Evolutionary conservation across 1,140 invertebrate genomes (phyloP).

Genomic region (Brachystomella parvula): DNA sequence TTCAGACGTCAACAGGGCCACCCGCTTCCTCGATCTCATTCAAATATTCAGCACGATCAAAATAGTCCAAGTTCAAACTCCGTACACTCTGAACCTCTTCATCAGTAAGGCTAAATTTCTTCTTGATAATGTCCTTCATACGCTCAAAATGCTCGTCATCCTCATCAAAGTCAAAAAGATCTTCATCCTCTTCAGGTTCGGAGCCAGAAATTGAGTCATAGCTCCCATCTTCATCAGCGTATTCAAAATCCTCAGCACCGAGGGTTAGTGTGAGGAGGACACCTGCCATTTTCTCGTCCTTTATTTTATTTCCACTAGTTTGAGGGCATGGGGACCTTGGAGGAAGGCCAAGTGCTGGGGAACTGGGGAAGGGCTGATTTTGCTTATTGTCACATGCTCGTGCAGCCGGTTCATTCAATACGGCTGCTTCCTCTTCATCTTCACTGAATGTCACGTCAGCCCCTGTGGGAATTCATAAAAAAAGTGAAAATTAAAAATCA

Average conservation of each 20-base stretch:
- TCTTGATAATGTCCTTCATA: constrained; percentile 7
- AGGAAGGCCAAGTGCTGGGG: neutral
- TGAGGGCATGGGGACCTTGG: neutral
- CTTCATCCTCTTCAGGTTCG: neutral
- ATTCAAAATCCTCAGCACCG: neutral
- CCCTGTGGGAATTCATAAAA: neutral
- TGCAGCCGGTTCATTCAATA: neutral
- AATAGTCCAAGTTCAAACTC: neutral
- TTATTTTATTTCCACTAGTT: neutral
- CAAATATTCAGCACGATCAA: neutral
- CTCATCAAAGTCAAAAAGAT: constrained; percentile 1
- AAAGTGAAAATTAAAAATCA: neutral
- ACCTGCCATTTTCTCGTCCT: neutral
- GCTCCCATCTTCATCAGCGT: neutral
- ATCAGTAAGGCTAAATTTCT: constrained; percentile 5
- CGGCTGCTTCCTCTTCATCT: neutral
- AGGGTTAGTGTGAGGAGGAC: neutral
- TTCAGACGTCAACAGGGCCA: neutral
- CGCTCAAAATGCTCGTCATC: neutral
- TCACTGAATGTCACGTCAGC: neutral
- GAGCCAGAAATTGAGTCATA: neutral
- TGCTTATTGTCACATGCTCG: neutral
- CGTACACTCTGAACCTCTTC: neutral
- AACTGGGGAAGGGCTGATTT: no score
- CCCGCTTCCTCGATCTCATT: neutral